A percentile compares a stretch with the other conserved stretches of the same genome.
phyloP scores from a whole-genome alignment of 2,797 vertebrate species.

The Thaleichthys pacificus region DNA sequence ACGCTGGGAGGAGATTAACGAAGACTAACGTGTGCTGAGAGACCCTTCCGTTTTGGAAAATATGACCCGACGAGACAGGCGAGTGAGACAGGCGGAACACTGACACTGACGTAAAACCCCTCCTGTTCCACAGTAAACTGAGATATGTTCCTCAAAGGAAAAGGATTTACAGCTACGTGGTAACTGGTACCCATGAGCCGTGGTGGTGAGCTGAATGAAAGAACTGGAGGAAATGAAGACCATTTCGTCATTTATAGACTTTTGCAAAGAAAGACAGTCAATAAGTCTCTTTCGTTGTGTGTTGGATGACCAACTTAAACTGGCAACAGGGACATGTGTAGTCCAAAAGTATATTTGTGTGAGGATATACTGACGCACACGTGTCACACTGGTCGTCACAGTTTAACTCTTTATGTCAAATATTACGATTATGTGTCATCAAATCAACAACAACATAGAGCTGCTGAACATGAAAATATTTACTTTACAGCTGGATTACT shows the following conservation, averaged over 20 bases:
- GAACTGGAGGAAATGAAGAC: neutral
- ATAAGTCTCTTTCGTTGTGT: neutral
- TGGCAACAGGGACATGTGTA: neutral
- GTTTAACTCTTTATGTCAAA: neutral
- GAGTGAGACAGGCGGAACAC: neutral
- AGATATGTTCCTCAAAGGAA: neutral
- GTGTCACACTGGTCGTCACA: neutral
- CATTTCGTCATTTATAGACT: neutral
- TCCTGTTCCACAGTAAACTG: neutral
- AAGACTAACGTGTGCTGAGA: neutral
- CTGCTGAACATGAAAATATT: conserved; percentile 17
- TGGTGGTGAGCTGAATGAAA: no score
- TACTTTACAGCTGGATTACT: conserved; percentile 28
- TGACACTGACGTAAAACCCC: neutral
- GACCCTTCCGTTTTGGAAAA: neutral
- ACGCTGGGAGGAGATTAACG: neutral
- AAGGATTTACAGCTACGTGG: conserved; percentile 2
- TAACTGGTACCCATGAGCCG: neutral
- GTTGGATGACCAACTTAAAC: neutral
- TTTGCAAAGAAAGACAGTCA: neutral
- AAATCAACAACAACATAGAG: conserved; percentile 1
- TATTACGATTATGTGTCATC: neutral
- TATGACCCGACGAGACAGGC: neutral
- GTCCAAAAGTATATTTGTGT: neutral
- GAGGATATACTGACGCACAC: neutral